phyloP scores from a whole-genome alignment of 2,797 vertebrate species.

The Pagetopsis macropterus region DNA sequence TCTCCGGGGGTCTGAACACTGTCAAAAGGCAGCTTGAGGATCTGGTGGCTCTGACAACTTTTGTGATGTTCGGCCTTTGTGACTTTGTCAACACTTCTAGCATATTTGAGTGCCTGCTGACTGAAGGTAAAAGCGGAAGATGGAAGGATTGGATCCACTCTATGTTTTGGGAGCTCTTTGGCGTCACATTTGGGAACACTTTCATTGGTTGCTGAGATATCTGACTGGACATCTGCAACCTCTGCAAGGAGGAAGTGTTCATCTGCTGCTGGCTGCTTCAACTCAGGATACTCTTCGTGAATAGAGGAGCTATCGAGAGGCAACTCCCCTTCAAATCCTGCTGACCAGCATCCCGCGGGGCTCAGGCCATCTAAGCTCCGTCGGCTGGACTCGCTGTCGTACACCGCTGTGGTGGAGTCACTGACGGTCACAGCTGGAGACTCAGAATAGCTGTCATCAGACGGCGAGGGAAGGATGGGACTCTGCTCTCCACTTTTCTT shows the following conservation, averaged over 20 bases:
- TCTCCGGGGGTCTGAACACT: slow-evolving; percentile 52
- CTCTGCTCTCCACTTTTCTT: slow-evolving; percentile 54
- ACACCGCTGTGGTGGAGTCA: slow-evolving; percentile 45
- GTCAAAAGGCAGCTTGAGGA: slow-evolving; percentile 78
- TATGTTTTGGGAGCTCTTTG: slow-evolving; percentile 29
- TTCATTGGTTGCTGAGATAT: slow-evolving; percentile 33
- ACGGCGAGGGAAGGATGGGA: neutral
- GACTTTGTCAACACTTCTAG: neutral
- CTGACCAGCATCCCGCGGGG: slow-evolving; percentile 62
- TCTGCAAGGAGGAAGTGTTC: slow-evolving; percentile 33
- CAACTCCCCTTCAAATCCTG: slow-evolving; percentile 64
- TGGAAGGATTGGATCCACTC: neutral
- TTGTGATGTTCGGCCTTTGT: slow-evolving; percentile 28
- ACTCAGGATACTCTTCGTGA: slow-evolving; percentile 61
- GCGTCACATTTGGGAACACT: slow-evolving; percentile 32
- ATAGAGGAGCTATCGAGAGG: slow-evolving; percentile 79
- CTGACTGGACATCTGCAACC: slow-evolving; percentile 58
- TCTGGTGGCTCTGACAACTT: slow-evolving; percentile 58
- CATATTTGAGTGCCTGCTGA: slow-evolving; percentile 6
- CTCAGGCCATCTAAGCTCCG: slow-evolving; percentile 49
- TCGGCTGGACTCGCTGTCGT: slow-evolving; percentile 55
- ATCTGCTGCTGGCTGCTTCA: neutral
- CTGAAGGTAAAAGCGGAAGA: slow-evolving; percentile 7
- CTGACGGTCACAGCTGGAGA: slow-evolving; percentile 35
- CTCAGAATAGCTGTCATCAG: slow-evolving; percentile 23